A percentile compares a stretch with the other conserved stretches of the same genome.
These are phyloP conservation scores for Ceratoteleas bidentatus DNA, from an alignment of 1,140 invertebrate genomes.

Conservation along the genomic window DNA sequence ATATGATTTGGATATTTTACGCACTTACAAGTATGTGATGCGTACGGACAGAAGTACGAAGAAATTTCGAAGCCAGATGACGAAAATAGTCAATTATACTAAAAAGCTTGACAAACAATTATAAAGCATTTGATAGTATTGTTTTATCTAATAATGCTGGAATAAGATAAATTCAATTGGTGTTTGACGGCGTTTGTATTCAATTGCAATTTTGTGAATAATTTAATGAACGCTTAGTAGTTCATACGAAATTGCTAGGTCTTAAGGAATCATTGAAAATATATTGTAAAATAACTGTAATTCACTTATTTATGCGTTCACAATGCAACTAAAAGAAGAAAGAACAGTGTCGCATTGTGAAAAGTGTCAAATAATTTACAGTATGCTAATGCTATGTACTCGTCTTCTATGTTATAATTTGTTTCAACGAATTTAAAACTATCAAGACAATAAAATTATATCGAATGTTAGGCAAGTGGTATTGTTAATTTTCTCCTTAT, in stretches of 20 bases:
- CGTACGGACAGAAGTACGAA: neutral
- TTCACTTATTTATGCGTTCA: slow-evolving; percentile 69
- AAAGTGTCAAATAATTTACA: slow-evolving; percentile 38
- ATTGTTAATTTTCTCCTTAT: too few species aligned
- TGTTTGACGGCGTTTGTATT: slow-evolving; percentile 12
- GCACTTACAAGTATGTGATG: slow-evolving; percentile 8
- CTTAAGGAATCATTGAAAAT: slow-evolving; percentile 24
- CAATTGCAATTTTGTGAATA: slow-evolving; percentile 41
- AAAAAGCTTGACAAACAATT: slow-evolving; percentile 40
- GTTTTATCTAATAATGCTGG: neutral
- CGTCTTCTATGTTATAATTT: slow-evolving; percentile 53
- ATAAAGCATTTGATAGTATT: neutral
- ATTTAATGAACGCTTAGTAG: slow-evolving; percentile 58
- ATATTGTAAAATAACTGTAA: slow-evolving; percentile 51
- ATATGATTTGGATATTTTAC: slow-evolving; percentile 18
- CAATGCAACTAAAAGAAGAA: slow-evolving; percentile 29
- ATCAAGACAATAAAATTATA: slow-evolving; percentile 78
- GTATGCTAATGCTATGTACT: slow-evolving; percentile 49
- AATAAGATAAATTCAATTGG: too few species aligned
- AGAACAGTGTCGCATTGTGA: slow-evolving; percentile 46
- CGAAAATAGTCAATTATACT: slow-evolving; percentile 68
- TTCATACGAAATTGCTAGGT: slow-evolving; percentile 51
- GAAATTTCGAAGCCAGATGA: slow-evolving; percentile 5
- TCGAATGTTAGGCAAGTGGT: slow-evolving; percentile 72
- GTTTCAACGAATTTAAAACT: slow-evolving; percentile 66